Evolutionary conservation across 2,113 vertebrate genomes (phyloP).

Genomic region (Gavia stellata): DNA sequence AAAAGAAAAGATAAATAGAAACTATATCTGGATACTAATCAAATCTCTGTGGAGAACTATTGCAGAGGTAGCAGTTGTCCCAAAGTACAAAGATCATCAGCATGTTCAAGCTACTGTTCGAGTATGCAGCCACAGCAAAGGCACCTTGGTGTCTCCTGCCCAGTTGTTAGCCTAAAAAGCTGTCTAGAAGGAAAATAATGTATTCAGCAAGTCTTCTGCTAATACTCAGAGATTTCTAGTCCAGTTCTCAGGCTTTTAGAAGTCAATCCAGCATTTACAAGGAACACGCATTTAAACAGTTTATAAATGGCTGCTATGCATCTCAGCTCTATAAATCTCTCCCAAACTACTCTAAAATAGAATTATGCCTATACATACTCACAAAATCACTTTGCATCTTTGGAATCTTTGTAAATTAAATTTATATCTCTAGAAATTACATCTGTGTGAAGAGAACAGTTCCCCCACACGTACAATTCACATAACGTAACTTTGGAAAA

Average conservation of each 20-base stretch:
- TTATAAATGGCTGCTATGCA: neutral
- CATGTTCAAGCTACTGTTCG: neutral
- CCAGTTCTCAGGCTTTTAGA: neutral
- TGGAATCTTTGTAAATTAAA: neutral
- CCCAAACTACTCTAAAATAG: neutral
- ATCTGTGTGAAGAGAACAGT: neutral
- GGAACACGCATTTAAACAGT: neutral
- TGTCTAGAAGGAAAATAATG: neutral
- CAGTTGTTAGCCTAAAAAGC: neutral
- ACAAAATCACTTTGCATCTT: neutral
- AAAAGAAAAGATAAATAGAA: neutral
- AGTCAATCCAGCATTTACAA: neutral
- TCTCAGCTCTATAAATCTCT: neutral
- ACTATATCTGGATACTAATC: neutral
- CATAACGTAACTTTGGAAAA: neutral
- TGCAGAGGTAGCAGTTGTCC: neutral
- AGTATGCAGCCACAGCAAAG: neutral
- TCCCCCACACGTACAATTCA: neutral
- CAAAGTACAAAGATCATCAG: neutral
- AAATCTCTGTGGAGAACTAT: neutral
- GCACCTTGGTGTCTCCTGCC: neutral
- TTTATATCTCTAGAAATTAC: neutral
- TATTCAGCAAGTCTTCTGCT: neutral
- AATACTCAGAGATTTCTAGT: neutral
- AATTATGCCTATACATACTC: neutral